Evolutionary conservation across 2,113 vertebrate genomes (phyloP), one percentile per base, ranked within the genome.

Genomic region (Pachypanchax playfairii): DNA sequence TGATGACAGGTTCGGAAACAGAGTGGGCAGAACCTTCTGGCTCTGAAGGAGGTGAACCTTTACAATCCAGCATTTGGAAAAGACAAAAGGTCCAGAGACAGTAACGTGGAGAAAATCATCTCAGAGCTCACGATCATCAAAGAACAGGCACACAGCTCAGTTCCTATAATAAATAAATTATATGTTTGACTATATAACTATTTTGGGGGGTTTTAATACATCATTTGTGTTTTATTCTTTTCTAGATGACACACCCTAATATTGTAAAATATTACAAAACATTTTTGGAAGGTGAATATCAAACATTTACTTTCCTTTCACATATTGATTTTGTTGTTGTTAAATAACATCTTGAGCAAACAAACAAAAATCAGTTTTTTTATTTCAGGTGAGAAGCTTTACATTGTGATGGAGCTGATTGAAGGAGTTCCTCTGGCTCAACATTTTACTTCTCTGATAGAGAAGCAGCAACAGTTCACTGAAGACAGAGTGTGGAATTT

Each of bases 341-440:
- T n/a, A n/a, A n/a, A n/a, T n/a, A n/a, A n/a, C n/a, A n/a, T n/a
- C n/a, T n/a, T n/a, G n/a, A n/a, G n/a, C n/a, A n/a, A n/a, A n/a
- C n/a, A 31, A 58, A 3, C 15, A 4, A 15, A 6, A 21, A 25
- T 5, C 20, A 59, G 26, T 24, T 15, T n/a, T 6, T 8, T 2
- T 2, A 3, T 0, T 72, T 15, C 25, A 97, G 95, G 91, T 73
- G 94, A 96, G 53, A 92, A 85, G 41, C 77, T 98, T 33, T 98
- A 95, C 66, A 91, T 96, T 15, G 91, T 96, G 52, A 96, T 96
- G 95, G 95, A 96, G 68, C 91, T 97, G 56, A 95, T 96, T 51
- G 94, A 96, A 61, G 93, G 95, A 1, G 82, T 89, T 21, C 87
- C 94, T 0, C 85, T 98, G 50, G 93, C 92, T 21, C 93, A 96